Evolutionary conservation across 2,888 invertebrate species (phyloP).

Genomic region (Marasmarcha lunaedactyla): DNA sequence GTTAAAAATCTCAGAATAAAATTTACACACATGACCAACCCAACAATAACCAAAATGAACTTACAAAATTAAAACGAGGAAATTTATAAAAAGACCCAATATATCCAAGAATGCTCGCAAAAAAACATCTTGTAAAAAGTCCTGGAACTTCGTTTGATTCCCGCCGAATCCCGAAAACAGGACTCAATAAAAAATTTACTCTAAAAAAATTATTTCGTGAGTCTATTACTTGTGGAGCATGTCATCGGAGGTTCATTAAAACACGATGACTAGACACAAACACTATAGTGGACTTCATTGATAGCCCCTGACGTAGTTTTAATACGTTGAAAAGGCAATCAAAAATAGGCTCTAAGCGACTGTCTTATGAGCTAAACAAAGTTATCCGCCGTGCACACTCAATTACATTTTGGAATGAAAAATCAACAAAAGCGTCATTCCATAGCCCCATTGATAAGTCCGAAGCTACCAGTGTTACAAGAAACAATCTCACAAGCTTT

Average conservation of each 20-base stretch:
- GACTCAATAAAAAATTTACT: slow-evolving; percentile 47
- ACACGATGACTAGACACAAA: slow-evolving; percentile 68
- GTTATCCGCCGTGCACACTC: no score
- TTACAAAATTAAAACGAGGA: slow-evolving; percentile 30
- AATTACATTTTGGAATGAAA: slow-evolving; percentile 39
- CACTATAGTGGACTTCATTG: slow-evolving; percentile 67
- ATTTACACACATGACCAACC: no score
- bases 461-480: slow-evolving; percentile 66
- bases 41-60: not conserved
- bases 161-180: slow-evolving; percentile 34
- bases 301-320: slow-evolving; percentile 63
- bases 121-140: slow-evolving; percentile 21
- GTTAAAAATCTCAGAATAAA: no score
- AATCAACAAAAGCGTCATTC: slow-evolving; percentile 64
- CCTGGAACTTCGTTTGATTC: not conserved
- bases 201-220: slow-evolving; percentile 62
- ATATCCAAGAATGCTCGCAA: slow-evolving; percentile 35
- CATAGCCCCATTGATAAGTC: slow-evolving; percentile 68
- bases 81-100: slow-evolving; percentile 36
- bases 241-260: slow-evolving; percentile 70
- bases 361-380: no score
- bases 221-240: slow-evolving; percentile 67
- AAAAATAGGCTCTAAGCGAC: no score
- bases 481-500: slow-evolving; percentile 52
- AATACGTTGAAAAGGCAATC: slow-evolving; percentile 33